Evolutionary conservation across 1,140 invertebrate species (phyloP).

Genomic region (Achroia grisella): DNA sequence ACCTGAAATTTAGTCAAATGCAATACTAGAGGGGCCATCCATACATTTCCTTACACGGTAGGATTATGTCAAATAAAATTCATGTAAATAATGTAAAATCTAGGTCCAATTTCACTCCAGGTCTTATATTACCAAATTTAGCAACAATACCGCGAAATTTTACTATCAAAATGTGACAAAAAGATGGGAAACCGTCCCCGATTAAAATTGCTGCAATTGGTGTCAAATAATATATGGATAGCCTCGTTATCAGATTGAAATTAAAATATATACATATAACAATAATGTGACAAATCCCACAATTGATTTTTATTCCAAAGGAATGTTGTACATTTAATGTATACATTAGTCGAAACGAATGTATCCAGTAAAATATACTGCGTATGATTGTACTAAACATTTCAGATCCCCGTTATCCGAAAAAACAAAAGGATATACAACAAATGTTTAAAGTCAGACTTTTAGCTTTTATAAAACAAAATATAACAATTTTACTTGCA

Average conservation of each 20-base stretch:
- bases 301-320: slow-evolving; percentile 40
- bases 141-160: no score
- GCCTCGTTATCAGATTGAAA: no score
- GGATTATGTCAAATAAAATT: no score
- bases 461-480: slow-evolving; percentile 61
- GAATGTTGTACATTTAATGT: slow-evolving; percentile 58
- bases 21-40: no score
- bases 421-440: slow-evolving; percentile 53
- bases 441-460: slow-evolving; percentile 71
- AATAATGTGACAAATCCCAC: slow-evolving; percentile 25
- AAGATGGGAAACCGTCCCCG: no score
- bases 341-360: slow-evolving; percentile 46
- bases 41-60: no score
- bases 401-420: slow-evolving; percentile 52
- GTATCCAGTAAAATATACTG: slow-evolving; percentile 49
- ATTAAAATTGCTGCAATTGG: no score
- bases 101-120: no score
- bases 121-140: no score
- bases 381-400: slow-evolving; percentile 52
- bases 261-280: slow-evolving; percentile 24
- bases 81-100: no score
- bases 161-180: no score
- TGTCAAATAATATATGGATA: no score
- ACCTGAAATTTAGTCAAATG: slow-evolving; percentile 4
- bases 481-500: slow-evolving; percentile 66